Evolutionary conservation across 2,888 invertebrate species (phyloP).

Genomic region (Mesoligia furuncula): DNA sequence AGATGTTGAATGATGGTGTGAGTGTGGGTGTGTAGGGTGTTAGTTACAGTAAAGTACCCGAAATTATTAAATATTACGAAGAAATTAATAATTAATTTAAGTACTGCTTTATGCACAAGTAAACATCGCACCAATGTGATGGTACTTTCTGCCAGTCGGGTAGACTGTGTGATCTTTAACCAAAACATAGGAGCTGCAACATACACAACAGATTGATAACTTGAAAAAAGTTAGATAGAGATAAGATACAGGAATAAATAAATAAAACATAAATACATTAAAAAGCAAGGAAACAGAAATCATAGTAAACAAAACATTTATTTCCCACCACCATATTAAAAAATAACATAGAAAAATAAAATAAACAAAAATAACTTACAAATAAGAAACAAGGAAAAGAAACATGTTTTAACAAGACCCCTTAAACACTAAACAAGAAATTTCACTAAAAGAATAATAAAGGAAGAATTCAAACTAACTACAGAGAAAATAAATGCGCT

Average conservation of each 20-base stretch:
- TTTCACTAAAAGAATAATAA: neutral
- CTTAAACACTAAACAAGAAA: neutral
- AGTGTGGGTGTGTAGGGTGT: no score
- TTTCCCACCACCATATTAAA: constrained; percentile 10
- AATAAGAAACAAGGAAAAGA: neutral
- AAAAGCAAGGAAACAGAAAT: neutral
- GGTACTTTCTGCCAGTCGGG: neutral
- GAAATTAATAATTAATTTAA: no score
- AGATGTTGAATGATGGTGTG: no score
- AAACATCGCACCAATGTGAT: neutral
- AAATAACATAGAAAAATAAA: neutral
- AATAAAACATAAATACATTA: neutral
- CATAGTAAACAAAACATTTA: constrained; percentile 8
- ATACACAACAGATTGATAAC: neutral
- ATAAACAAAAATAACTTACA: neutral
- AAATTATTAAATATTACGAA: no score
- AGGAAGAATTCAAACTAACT: neutral
- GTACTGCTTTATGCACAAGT: no score
- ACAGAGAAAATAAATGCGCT: neutral
- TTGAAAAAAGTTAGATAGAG: neutral
- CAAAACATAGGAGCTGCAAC: neutral
- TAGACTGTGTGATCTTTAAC: neutral
- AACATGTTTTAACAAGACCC: neutral
- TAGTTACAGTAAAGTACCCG: no score
- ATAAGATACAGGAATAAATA: neutral